Evolutionary conservation across 2,113 vertebrate species (phyloP).

Genomic region (Lethenteron reissneri): DNA sequence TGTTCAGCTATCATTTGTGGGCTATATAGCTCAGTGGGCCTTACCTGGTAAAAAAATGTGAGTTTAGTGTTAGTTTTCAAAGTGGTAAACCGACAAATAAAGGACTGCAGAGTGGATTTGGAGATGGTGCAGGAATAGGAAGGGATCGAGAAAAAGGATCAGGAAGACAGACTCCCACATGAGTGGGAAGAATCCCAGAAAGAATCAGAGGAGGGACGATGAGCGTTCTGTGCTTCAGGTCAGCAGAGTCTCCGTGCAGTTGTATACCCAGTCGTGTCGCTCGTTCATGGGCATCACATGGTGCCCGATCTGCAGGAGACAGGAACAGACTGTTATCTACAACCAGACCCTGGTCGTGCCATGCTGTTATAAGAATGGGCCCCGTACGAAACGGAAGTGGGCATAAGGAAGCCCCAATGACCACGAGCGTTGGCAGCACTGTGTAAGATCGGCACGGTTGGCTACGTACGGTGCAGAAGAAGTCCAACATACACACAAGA

Average conservation of each 20-base stretch:
- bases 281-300: conserved; percentile 51
- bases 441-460: conserved; percentile 1
- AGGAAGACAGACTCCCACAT: too few relatives aligned
- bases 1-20: too few relatives aligned
- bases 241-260: conserved; percentile 42
- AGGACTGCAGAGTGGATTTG: too few relatives aligned
- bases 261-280: conserved; percentile 51
- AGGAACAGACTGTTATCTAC: conserved; percentile 7
- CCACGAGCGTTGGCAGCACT: background rate
- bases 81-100: too few relatives aligned
- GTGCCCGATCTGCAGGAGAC: conserved; percentile 44
- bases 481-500: conserved; percentile 7
- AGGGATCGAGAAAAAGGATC: too few relatives aligned
- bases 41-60: too few relatives aligned
- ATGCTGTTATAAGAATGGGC: background rate
- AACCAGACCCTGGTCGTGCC: background rate
- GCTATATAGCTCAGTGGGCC: too few relatives aligned
- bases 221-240: conserved; percentile 12
- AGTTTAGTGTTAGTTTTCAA: too few relatives aligned
- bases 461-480: background rate
- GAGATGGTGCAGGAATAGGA: too few relatives aligned
- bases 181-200: too few relatives aligned
- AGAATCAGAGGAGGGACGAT: too few relatives aligned
- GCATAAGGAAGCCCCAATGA: background rate
- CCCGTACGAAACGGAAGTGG: background rate